Evolutionary conservation across 2,888 invertebrate species (phyloP), one percentile per base, ranked within the genome.

Genomic region (Acanthosoma haemorrhoidale): DNA sequence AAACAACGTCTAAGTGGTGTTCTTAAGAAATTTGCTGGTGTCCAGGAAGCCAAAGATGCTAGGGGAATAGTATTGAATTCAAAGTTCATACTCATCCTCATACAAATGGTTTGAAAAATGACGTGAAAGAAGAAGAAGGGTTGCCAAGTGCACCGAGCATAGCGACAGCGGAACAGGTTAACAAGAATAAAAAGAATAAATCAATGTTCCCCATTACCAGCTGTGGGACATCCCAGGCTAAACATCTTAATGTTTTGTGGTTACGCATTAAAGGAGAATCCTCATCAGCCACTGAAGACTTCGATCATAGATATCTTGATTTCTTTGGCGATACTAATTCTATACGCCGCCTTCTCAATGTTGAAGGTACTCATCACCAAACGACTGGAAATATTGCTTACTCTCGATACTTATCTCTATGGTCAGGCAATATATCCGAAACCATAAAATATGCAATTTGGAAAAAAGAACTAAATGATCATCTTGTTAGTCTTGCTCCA

Each of bases 401-500:
- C 69, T 78, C 78, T 36, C 77, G 80, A 60, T 79, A 81, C 71
- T 77, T 86, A 72, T 80, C 83, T 21, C 77, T 88, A 69, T 86
- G 88, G 83, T 84, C 85, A 72, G 89, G 89, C 0, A 84, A 86
- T 76, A 80, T 88, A 38, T 82, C 82, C 71, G 80, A 81, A n/a
- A 81, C 83, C 74, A 80, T 90, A 16, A 82, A 84, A 77, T 81
- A 82, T 71, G 88, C 88, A 2, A 82, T 83, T 43, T 80, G 83
- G 70, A 80, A 82, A 2, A 84, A 85, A 74, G 78, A 83, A 71
- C 82, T 91, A 4, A 85, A 83, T 75, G 85, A 87, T 13, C 86
- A 84, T 80, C 79, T 89, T 3, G 82, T 91, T 60, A 83, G 85
- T 69, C 77, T 89, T 74, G 85, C 89, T 58, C 87, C 89, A 0